Evolutionary conservation across 2,888 invertebrate species (phyloP), one percentile per base, ranked within the genome.

Genomic region (Alitta virens): DNA sequence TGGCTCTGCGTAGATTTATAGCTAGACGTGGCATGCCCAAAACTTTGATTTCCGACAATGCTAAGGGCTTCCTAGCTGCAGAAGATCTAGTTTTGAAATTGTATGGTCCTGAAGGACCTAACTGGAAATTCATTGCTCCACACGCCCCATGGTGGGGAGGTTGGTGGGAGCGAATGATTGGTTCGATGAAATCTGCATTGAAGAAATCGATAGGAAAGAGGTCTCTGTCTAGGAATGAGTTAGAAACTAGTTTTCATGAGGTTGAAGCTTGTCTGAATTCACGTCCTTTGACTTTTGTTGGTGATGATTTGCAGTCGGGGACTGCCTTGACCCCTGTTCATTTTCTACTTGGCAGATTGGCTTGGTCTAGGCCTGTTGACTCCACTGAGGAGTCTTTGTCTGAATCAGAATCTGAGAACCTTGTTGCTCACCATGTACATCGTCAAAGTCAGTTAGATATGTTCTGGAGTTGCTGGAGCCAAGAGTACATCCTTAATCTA

Each of bases 141-240:
- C 7, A 42, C 7, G 16, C 64, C 26, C 57, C 64, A 18, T 64
- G 64, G 64, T 60, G n/a, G n/a, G n/a, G n/a, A n/a, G n/a, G n/a
- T n/a, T n/a, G n/a, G n/a, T n/a, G n/a, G n/a, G n/a, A n/a, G n/a
- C n/a, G n/a, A 62, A 2, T 26, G 50, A 7, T 53, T 56, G 12
- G 21, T 5, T 56, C 51, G 12, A n/a, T n/a, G n/a, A n/a, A n/a
- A n/a, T n/a, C n/a, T n/a, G n/a, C n/a, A n/a, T n/a, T n/a, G n/a
- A n/a, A n/a, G n/a, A n/a, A n/a, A n/a, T n/a, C n/a, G n/a, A n/a
- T n/a, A n/a, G n/a, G n/a, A 3, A 55, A 23, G 3, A 18, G 38
- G 9, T 58, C 14, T 40, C 25, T 59, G 27, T 53, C 26, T 21
- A 27, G 33, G 16, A 16, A 27, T 7, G 59, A 59, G 40, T 23